A percentile compares a stretch with the other conserved stretches of the same genome.
Evolutionary conservation across 2,113 vertebrate genomes (phyloP).

Genomic region (Bagarius yarrelli): DNA sequence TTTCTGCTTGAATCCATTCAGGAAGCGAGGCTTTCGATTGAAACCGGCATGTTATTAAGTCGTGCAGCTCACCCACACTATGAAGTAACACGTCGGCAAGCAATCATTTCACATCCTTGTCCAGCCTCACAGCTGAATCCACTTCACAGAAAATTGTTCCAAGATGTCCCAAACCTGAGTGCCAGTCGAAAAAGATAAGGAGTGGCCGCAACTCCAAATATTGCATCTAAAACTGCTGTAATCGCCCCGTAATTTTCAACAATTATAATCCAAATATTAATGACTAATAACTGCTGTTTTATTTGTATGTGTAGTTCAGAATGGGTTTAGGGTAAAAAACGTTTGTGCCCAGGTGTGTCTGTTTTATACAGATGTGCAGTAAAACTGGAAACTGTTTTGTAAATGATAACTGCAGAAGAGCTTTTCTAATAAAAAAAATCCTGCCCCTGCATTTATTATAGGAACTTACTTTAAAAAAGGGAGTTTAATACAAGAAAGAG

Average conservation of each 20-base stretch:
- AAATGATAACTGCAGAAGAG: not conserved
- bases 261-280: constrained; percentile 58
- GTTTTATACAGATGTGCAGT: not conserved
- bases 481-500: not conserved
- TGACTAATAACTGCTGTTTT: constrained; percentile 53
- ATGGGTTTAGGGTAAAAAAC: not conserved
- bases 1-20: not conserved
- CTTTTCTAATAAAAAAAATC: not conserved
- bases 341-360: not conserved
- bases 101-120: constrained; percentile 5
- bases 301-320: constrained; percentile 6
- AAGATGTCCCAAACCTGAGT: constrained; percentile 56
- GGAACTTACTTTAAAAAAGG: not conserved
- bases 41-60: not conserved
- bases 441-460: not conserved
- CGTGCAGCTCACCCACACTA: not conserved
- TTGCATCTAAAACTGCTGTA: constrained; percentile 51
- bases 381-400: not conserved
- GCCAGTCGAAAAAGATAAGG: constrained; percentile 60
- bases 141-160: constrained; percentile 52
- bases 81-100: not conserved
- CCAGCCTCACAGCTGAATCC: constrained; percentile 19
- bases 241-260: constrained; percentile 63
- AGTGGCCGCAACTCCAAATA: constrained; percentile 44
- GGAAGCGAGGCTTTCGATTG: not conserved